These are phyloP conservation scores for Cyrtorhinus lividipennis DNA, from an alignment of 1,140 invertebrate species.

Conservation along the genomic window DNA sequence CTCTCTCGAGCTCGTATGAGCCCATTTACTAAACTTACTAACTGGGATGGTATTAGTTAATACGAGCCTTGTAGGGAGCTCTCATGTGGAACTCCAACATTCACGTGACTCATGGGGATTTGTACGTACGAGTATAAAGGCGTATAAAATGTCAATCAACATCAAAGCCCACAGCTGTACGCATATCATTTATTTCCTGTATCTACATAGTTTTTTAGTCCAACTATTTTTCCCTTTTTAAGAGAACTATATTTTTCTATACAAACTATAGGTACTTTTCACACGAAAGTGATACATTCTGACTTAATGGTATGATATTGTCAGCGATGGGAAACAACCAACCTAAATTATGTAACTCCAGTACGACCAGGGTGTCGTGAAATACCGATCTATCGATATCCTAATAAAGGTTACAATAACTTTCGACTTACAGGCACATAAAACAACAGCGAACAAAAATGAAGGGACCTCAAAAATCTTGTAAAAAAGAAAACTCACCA, in stretches of 20 bases:
- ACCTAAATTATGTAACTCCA: background rate
- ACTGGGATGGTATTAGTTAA: no score
- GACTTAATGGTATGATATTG: background rate
- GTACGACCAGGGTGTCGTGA: background rate
- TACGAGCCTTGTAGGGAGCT: no score
- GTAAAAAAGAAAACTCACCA: background rate
- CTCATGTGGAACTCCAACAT: no score
- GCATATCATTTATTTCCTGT: no score
- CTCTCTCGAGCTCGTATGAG: no score
- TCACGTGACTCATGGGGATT: no score
- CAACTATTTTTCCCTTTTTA: background rate
- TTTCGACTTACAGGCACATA: no score
- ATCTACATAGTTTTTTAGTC: background rate
- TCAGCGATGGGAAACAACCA: background rate
- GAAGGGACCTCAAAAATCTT: background rate
- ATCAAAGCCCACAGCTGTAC: no score
- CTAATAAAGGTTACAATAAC: background rate
- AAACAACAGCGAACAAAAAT: background rate
- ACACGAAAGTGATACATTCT: background rate
- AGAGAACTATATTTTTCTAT: background rate
- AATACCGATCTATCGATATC: background rate
- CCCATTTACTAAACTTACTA: no score
- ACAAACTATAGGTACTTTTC: background rate
- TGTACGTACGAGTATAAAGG: no score
- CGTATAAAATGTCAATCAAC: no score